phyloP scores from a whole-genome alignment of 2,797 vertebrate genomes.

The Fratercula arctica region DNA sequence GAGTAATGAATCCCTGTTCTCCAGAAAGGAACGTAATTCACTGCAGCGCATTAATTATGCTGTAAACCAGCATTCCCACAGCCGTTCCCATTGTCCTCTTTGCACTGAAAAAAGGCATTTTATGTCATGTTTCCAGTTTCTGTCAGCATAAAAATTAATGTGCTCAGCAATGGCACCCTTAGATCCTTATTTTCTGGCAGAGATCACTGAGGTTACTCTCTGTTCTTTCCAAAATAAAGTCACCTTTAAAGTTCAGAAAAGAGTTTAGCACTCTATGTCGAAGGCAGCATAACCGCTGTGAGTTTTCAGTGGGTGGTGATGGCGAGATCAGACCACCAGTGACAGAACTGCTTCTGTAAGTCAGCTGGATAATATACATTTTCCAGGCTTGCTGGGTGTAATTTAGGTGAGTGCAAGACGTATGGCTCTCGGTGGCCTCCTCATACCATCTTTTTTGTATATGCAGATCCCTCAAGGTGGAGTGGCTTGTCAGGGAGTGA shows the following conservation, averaged over 20 bases:
- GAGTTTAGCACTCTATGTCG: neutral
- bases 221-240: conserved; percentile 9
- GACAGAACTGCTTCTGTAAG: neutral
- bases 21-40: neutral
- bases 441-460: neutral
- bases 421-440: neutral
- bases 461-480: neutral
- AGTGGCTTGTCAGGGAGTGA: neutral
- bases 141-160: neutral
- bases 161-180: neutral
- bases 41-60: neutral
- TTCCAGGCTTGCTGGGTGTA: neutral
- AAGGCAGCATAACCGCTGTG: neutral
- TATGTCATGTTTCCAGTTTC: neutral
- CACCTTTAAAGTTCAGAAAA: neutral
- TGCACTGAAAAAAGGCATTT: neutral
- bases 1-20: neutral
- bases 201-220: neutral
- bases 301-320: neutral
- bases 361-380: neutral
- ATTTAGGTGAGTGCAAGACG: neutral
- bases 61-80: neutral
- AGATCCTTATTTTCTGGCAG: conserved; percentile 2
- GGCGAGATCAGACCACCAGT: neutral
- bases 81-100: neutral